Base-by-base conservation (phyloP, 2,797 vertebrate genomes). In the Danio jaintianensis region DNA sequence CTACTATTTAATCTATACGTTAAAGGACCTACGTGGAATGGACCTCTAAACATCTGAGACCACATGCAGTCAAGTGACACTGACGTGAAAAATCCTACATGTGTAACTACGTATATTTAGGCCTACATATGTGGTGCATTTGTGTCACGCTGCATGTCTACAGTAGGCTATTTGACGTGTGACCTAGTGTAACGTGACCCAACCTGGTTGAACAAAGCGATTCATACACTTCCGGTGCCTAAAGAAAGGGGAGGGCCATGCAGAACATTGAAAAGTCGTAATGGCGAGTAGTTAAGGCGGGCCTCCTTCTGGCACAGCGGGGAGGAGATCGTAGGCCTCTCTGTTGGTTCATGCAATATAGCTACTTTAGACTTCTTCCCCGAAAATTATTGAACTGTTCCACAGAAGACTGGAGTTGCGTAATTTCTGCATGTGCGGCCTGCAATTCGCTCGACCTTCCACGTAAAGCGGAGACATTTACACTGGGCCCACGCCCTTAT, bases 171-270 rank as follows among this genome's bases (percentile, higher is more conserved):
- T 70, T 63, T 79, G 40, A 47, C 68, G 16, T 79, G 56, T 72
- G 78, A 18, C 36, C 45, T 43, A 22, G 36, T n/a, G 56, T 62
- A 71, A 79, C 50, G 59, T 72, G 58, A 64, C 67, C 56, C 29
- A n/a, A 12, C 50, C 69, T 48, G 48, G 47, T 38, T 72, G 20
- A 72, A 64, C 78, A 73, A 73, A 72, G 69, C 69, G 50, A 55
- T 71, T 72, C 52, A n/a, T 67, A 42, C 22, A 70, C 71, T 79
- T 81, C 82, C 76, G 48, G 72, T 77, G 61, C 45, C 79, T 79
- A 74, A 77, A 70, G 56, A 80, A 79, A 68, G 67, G 71, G 71
- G 71, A 78, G 48, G 59, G 63, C 15, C 68, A 11, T 56, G 69
- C 69, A 58, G 45, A 62, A 45, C 64, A 53, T 66, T 40, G 53